phyloP scores from a whole-genome alignment of 2,888 invertebrate species.

The Tipula confusa region DNA sequence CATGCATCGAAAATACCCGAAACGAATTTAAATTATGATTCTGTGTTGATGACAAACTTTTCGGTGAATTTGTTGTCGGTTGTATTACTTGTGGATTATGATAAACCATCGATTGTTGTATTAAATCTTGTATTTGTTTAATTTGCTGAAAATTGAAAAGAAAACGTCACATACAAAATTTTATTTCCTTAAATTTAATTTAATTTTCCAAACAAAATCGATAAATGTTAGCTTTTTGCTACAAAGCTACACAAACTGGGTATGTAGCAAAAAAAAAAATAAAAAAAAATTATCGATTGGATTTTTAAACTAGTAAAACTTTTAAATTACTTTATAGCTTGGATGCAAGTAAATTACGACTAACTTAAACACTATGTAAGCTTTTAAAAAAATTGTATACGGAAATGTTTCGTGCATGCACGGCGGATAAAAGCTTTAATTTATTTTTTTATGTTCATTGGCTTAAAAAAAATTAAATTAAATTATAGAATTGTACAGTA shows the following conservation, averaged over 20 bases:
- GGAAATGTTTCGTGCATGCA: no score
- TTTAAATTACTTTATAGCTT: no score
- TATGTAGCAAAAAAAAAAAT: background rate
- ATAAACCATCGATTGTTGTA: conserved; percentile 49
- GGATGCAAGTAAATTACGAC: no score
- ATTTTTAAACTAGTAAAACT: no score
- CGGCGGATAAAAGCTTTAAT: background rate
- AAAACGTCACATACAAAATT: background rate
- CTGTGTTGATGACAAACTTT: conserved; percentile 38
- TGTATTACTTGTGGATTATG: conserved; percentile 47
- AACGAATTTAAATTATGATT: conserved; percentile 44
- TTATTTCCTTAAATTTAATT: background rate
- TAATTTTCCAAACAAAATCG: background rate
- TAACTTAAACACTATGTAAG: no score
- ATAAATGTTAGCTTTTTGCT: background rate
- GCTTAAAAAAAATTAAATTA: background rate
- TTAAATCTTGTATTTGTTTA: conserved; percentile 49
- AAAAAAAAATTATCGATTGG: no score
- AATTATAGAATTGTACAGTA: background rate
- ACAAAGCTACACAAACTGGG: no score
- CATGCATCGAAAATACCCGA: conserved; percentile 49
- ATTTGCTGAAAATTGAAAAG: conserved; percentile 45
- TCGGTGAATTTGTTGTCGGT: conserved; percentile 48
- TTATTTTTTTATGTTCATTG: no score
- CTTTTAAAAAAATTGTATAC: no score